Evolutionary conservation across 2,888 invertebrate species (phyloP).

Genomic region (Eudasyphora cyanicolor): DNA sequence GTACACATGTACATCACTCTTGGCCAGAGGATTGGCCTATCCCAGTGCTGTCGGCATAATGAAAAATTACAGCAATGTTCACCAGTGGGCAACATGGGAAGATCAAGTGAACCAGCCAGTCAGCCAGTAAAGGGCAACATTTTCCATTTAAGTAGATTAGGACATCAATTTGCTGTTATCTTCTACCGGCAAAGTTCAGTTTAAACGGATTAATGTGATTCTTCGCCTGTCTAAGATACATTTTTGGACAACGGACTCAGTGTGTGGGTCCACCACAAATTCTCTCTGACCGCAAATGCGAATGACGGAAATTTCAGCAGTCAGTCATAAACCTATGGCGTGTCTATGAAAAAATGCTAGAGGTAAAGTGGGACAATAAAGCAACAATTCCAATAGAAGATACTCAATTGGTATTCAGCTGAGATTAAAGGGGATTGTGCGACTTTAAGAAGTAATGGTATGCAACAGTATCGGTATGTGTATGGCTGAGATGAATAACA

Average conservation of each 20-base stretch:
- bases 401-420: background rate
- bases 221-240: background rate
- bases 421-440: too few species aligned
- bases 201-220: slow-evolving; percentile 40
- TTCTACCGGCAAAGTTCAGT: slow-evolving; percentile 12
- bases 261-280: background rate
- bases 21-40: background rate
- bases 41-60: background rate
- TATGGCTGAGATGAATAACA: too few species aligned
- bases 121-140: background rate
- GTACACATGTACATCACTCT: background rate
- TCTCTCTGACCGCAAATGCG: background rate
- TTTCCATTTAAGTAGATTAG: slow-evolving; percentile 49
- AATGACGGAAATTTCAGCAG: background rate
- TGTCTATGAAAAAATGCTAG: too few species aligned
- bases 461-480: too few species aligned
- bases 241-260: background rate
- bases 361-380: background rate
- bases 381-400: background rate
- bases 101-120: background rate
- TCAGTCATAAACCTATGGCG: background rate
- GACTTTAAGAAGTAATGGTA: too few species aligned
- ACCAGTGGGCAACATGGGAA: background rate
- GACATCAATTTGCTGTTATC: slow-evolving; percentile 58
- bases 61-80: slow-evolving; percentile 13